Evolutionary conservation across 2,113 vertebrate species (phyloP).

Genomic region (Callionymus lyra): DNA sequence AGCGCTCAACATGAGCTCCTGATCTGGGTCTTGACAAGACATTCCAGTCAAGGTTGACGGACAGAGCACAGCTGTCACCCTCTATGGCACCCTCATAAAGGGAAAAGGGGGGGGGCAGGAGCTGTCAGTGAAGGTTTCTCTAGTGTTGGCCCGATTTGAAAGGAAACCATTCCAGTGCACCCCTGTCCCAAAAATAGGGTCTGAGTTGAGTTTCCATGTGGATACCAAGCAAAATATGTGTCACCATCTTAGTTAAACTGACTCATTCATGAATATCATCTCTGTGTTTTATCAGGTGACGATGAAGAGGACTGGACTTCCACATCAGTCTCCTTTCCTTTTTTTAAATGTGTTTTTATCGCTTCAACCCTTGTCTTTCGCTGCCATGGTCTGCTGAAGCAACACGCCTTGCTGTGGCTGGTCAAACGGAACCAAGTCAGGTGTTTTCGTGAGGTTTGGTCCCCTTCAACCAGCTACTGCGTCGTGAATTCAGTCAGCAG

Average conservation of each 20-base stretch:
- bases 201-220: constrained; percentile 2
- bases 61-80: constrained; percentile 64
- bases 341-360: constrained; percentile 1
- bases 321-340: not conserved
- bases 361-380: constrained; percentile 12
- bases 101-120: constrained; percentile 8
- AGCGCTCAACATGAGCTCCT: constrained; percentile 30
- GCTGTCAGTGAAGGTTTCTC: constrained; percentile 45
- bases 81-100: constrained; percentile 52
- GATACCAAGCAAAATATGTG: constrained; percentile 1
- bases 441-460: constrained; percentile 98
- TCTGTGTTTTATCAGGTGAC: constrained; percentile 47
- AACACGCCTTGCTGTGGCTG: constrained; percentile 92
- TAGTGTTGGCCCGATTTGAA: constrained; percentile 29
- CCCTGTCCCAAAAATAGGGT: constrained; percentile 35
- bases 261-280: constrained; percentile 2
- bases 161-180: constrained; percentile 23
- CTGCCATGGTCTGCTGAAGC: constrained; percentile 51
- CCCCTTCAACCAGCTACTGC: constrained; percentile 99
- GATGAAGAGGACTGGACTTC: constrained; percentile 20
- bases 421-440: constrained; percentile 99
- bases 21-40: constrained; percentile 3
- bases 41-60: constrained; percentile 60
- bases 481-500: constrained; percentile 70
- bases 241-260: not conserved